Percentiles rank a stretch among this genome's conserved stretches.
Conservation (phyloP, 1,140 invertebrate species). For the Drosophila bifasciata region DNA sequence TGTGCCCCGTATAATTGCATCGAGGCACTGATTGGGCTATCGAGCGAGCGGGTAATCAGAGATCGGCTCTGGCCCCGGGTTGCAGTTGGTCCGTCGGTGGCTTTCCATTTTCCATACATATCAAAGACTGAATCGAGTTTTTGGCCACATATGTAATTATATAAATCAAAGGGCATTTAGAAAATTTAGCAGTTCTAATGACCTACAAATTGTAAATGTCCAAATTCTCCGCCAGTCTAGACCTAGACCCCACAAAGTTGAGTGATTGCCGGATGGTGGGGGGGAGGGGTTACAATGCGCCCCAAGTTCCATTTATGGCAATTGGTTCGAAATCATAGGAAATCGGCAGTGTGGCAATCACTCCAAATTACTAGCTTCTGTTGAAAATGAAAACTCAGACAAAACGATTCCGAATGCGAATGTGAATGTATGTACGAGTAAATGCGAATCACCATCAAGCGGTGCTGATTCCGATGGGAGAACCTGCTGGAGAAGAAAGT, state of each 20-base stretch:
- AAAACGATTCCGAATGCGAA: slow-evolving; percentile 22
- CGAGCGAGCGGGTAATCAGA: background rate
- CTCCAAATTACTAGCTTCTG: slow-evolving; percentile 64
- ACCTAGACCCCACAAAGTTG: slow-evolving; percentile 2
- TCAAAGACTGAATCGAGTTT: slow-evolving; percentile 12
- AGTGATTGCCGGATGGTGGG: background rate
- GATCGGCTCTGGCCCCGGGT: slow-evolving; percentile 34
- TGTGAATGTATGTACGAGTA: too few relatives aligned
- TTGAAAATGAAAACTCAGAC: slow-evolving; percentile 63
- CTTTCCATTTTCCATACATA: slow-evolving; percentile 41
- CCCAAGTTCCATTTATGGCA: slow-evolving; percentile 44
- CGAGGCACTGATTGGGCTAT: slow-evolving; percentile 5
- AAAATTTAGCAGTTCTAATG: slow-evolving; percentile 69
- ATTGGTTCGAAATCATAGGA: slow-evolving; percentile 50
- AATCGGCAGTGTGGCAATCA: slow-evolving; percentile 63
- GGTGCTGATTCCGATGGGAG: too few relatives aligned
- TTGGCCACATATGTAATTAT: slow-evolving; percentile 57
- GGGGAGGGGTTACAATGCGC: slow-evolving; percentile 8
- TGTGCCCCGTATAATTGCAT: slow-evolving; percentile 25
- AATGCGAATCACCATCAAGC: too few relatives aligned
- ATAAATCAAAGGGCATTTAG: slow-evolving; percentile 70
- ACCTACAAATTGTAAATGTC: slow-evolving; percentile 61
- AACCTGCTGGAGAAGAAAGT: too few relatives aligned
- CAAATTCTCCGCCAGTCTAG: background rate
- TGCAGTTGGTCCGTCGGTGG: slow-evolving; percentile 17